phyloP scores from a whole-genome alignment of 2,797 vertebrate genomes.

The Helicolenus hilgendorfi region DNA sequence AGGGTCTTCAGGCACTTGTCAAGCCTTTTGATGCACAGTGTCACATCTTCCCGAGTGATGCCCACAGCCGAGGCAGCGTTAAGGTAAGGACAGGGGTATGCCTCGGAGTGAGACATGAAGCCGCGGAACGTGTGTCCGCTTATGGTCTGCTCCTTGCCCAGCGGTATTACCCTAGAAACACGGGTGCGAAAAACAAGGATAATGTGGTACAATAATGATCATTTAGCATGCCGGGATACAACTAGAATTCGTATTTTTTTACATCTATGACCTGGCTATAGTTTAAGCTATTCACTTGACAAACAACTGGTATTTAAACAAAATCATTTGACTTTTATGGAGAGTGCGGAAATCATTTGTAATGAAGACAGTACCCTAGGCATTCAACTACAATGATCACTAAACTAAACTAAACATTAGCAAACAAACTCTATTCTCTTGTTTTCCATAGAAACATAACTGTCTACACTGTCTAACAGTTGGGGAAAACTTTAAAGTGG shows the following conservation, averaged over 20 bases:
- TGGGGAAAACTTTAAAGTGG: not conserved
- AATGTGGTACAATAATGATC: not conserved
- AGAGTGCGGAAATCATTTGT: not conserved
- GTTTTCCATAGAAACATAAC: not conserved
- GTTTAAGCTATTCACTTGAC: not conserved
- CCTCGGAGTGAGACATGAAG: conserved; percentile 96
- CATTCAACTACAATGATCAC: not conserved
- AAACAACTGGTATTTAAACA: not conserved
- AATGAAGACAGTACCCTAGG: not conserved
- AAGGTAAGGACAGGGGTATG: conserved; percentile 95
- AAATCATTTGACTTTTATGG: not conserved
- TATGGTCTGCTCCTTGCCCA: conserved; percentile 92
- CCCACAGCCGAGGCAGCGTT: conserved; percentile 97
- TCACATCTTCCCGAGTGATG: conserved; percentile 94
- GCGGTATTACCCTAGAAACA: conserved; percentile 93
- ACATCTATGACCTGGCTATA: not conserved
- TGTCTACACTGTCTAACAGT: not conserved
- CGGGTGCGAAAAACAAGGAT: not conserved
- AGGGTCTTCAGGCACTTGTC: conserved; percentile 94
- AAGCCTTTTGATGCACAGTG: conserved; percentile 94
- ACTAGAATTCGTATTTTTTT: not conserved
- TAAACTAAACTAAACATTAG: not conserved
- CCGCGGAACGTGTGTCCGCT: conserved; percentile 94
- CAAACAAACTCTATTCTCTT: not conserved
- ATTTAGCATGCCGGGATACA: not conserved